A percentile compares a stretch with the other conserved stretches of the same genome.
phyloP scores from a whole-genome alignment of 2,797 vertebrate species.

The Lagorchestes hirsutus region DNA sequence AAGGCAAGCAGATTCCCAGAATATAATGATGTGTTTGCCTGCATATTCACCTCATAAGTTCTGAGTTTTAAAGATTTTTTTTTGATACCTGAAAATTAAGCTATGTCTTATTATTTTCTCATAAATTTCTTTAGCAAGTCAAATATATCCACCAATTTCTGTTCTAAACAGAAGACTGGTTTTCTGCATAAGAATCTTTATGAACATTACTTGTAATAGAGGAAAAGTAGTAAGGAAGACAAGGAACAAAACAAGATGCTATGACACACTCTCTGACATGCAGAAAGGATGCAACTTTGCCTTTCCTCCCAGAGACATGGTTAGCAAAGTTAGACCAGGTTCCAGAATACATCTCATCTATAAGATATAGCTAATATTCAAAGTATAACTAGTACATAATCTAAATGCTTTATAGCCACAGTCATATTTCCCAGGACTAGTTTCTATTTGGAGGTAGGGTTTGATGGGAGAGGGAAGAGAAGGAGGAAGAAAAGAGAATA shows the following conservation, averaged over 20 bases:
- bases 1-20: neutral
- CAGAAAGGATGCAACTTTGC: neutral
- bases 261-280: neutral
- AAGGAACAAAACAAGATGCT: neutral
- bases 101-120: neutral
- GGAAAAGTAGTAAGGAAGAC: neutral
- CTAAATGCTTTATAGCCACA: neutral
- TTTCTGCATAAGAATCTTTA: neutral
- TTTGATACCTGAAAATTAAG: neutral
- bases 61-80: neutral
- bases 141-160: neutral
- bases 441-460: neutral
- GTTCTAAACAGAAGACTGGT: neutral
- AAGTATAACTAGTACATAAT: neutral
- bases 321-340: neutral
- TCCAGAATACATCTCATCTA: neutral
- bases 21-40: neutral
- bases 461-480: neutral
- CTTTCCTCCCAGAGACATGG: neutral
- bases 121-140: neutral
- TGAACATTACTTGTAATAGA: neutral
- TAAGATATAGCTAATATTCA: neutral
- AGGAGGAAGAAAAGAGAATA: neutral
- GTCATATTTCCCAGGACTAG: neutral
- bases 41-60: neutral